Base-by-base conservation (phyloP, 1,140 invertebrate species). In the Scaptomyza hsui region DNA sequence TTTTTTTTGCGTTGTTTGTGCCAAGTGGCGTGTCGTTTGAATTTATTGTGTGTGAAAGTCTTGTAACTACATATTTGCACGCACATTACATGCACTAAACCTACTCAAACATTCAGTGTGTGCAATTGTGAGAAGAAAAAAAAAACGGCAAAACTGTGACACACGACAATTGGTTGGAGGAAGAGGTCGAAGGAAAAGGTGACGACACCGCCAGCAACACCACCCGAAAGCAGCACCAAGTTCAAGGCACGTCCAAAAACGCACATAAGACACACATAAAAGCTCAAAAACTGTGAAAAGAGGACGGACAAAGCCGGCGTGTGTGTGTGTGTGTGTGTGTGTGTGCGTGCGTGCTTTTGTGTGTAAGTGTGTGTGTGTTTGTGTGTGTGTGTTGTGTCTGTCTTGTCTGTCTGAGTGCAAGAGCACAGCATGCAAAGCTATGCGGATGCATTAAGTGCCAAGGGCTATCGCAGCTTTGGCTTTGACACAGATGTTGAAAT, bases 401-500 rank as follows among this genome's bases (percentile, higher is more conserved):
- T 16, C 16, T 42, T 18, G 62, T 44, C 32, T 37, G 21, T n/a
- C n/a, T 15, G 41, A 24, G 45, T 35, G 45, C 29, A 29, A 68
- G 52, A 60, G 26, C 16, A 61, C 63, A 70, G 44, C 52, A 91
- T 91, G 89, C 82, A 89, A 72, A 90, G 81, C 75, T 90, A 90
- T 72, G 75, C 72, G 41, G 89, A 90, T 72, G 89, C 89, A 62
- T 56, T 90, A 26, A 90, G 83, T 49, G 77, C 78, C 49, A 90
- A 90, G 52, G 89, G 89, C 12, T 91, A 85, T 56, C 82, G 77
- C 56, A 91, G 85, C 70, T 91, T 91, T 72, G 90, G 88, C 13
- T 91, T 91, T 74, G 90, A 91, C 68, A 90, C 81, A 41, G 90
- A 91, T 70, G 75, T 91, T 53, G 90, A 91, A 69, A 91, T 91